A percentile compares a stretch with the other conserved stretches of the same genome.
Conservation (phyloP, 2,888 invertebrate species). For the Oscheius sp. region DNA sequence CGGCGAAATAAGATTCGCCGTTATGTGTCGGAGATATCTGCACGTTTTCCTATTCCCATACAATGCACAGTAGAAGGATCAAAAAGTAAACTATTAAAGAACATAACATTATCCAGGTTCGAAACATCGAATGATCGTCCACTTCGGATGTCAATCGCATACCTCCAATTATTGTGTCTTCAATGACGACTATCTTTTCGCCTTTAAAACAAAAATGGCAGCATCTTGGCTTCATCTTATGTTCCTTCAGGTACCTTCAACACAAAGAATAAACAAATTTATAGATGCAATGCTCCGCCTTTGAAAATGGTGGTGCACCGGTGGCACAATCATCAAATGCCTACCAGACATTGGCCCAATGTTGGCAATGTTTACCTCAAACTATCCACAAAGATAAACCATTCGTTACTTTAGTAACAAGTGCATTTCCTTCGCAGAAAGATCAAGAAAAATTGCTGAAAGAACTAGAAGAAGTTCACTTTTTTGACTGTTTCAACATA, state of each 20-base stretch:
- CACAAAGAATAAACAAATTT: not conserved
- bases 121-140: constrained; percentile 85
- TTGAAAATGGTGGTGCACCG: not conserved
- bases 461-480: constrained; percentile 85
- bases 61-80: constrained; percentile 89
- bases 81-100: constrained; percentile 47
- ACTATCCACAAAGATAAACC: constrained; percentile 80
- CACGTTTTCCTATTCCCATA: constrained; percentile 86
- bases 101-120: constrained; percentile 75
- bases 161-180: constrained; percentile 83
- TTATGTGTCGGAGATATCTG: constrained; percentile 87
- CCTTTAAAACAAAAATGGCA: constrained; percentile 78
- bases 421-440: constrained; percentile 89
- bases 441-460: constrained; percentile 86
- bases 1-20: constrained; percentile 88
- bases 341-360: constrained; percentile 69
- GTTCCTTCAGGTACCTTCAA: constrained; percentile 82
- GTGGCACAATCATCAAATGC: constrained; percentile 17
- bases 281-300: constrained; percentile 15
- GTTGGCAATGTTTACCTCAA: constrained; percentile 92
- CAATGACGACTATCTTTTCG: constrained; percentile 73
- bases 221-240: constrained; percentile 93
- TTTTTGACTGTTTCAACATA: constrained; percentile 91
- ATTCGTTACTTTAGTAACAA: constrained; percentile 84
- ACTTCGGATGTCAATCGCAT: constrained; percentile 87